phyloP scores from a whole-genome alignment of 2,797 vertebrate species.

The Bradypodion pumilum region DNA sequence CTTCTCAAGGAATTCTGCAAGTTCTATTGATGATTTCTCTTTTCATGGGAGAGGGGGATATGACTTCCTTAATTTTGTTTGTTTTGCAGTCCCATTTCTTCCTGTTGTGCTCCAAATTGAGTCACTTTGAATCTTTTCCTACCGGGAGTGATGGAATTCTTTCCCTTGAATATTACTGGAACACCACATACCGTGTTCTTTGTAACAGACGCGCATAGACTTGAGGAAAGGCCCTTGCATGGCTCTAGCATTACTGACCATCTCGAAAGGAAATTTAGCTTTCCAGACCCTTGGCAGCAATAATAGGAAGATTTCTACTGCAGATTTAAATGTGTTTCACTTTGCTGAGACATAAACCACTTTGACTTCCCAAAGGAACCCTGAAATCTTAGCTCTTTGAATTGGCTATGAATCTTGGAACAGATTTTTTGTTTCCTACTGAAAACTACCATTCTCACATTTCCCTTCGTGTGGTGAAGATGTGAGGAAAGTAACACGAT shows the following conservation, averaged over 20 bases:
- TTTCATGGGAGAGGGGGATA: background rate
- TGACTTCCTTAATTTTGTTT: background rate
- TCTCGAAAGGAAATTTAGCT: background rate
- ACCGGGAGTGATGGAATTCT: constrained; percentile 3
- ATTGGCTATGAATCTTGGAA: background rate
- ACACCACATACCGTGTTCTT: background rate
- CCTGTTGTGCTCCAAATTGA: background rate
- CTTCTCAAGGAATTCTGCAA: background rate
- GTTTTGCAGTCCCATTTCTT: constrained; percentile 29
- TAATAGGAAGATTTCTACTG: background rate
- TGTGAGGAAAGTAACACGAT: background rate
- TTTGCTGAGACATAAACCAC: background rate
- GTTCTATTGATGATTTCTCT: background rate
- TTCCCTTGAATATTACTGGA: constrained; percentile 6
- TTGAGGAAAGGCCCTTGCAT: background rate
- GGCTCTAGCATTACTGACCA: background rate
- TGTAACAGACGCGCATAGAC: background rate
- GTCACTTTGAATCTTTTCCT: constrained; percentile 25
- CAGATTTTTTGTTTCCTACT: background rate
- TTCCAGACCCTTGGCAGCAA: background rate
- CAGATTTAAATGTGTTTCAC: background rate
- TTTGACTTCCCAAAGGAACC: background rate
- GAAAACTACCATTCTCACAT: background rate
- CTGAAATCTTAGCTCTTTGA: background rate
- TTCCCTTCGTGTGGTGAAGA: background rate